Evolutionary conservation across 2,797 vertebrate genomes (phyloP).

Genomic region (Coilia nasus): DNA sequence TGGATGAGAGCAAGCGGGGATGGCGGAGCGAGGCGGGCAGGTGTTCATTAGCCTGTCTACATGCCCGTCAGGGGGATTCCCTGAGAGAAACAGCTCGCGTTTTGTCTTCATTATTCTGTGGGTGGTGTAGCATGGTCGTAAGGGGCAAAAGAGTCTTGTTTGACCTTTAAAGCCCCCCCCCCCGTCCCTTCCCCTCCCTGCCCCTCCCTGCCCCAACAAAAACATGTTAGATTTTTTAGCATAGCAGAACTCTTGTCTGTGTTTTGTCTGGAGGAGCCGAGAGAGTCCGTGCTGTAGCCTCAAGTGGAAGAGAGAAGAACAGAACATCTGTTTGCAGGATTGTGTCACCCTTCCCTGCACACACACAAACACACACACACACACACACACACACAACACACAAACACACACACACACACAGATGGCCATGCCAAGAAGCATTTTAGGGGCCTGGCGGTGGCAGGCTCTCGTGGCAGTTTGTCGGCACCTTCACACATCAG

Average conservation of each 20-base stretch:
- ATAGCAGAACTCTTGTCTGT: background rate
- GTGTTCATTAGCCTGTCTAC: background rate
- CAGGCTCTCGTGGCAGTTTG: background rate
- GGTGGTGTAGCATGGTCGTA: background rate
- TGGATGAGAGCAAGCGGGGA: background rate
- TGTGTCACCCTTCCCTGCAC: background rate
- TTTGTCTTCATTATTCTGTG: background rate
- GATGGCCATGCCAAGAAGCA: constrained; percentile 8
- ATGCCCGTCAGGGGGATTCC: background rate
- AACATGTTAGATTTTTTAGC: background rate
- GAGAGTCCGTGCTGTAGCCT: background rate
- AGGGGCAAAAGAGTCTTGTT: background rate
- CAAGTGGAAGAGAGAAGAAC: background rate
- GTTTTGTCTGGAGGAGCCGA: background rate
- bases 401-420: background rate
- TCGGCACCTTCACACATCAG: constrained; percentile 17
- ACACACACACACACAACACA: constrained; percentile 1
- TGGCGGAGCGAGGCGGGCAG: background rate
- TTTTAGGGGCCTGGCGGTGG: background rate
- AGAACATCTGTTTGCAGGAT: background rate
- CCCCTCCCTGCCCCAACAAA: background rate
- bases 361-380: background rate
- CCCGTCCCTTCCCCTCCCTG: no score
- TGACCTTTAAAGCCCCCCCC: background rate
- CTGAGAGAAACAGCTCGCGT: background rate